Evolutionary conservation across 2,797 vertebrate species (phyloP), one percentile per base, ranked within the genome.

Genomic region (Galaxias olidus): DNA sequence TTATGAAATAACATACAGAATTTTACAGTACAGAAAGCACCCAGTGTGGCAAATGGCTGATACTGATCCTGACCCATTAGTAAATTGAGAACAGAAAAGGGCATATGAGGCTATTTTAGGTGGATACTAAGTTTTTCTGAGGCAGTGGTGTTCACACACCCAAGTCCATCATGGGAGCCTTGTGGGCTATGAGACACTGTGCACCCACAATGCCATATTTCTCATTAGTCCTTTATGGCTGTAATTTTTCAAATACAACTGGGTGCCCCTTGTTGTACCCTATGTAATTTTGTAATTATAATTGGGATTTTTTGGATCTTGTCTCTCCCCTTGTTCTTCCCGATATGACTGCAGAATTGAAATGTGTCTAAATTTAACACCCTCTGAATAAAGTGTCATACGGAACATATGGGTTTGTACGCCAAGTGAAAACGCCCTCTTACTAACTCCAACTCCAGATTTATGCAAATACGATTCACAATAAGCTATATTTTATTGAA

Each of bases 1-100:
- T 94, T 94, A 96, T 93, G 93, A 93, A 90, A 92, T 96, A 97
- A 93, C 97, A 98, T 95, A 97, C 96, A 96, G 92, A 91, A 92
- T 89, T 90, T 85, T 88, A 87, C 91, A 94, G 91, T 89, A 94
- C 93, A 94, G 87, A 93, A 94, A 95, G 93, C 91, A 91, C 94
- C 91, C n/a, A n/a, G n/a, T n/a, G n/a, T n/a, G n/a, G n/a, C n/a
- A n/a, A n/a, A n/a, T n/a, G n/a, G n/a, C 89, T 79, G 93, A 85
- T 93, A 93, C 93, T 92, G 90, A 91, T 90, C 87, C 88, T 86
- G 87, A 87, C 84, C 74, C 73, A 71, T 84, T 87, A 90, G 88
- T 91, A 90, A 88, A 88, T 70, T 68, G 73, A 89, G 84, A 88
- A 85, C 86, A 86, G 83, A 87, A 88, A 78, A 88, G 88, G 89